A percentile compares a stretch with the other conserved stretches of the same genome.
phyloP scores from a whole-genome alignment of 2,888 invertebrate genomes.

The Apamea crenata region DNA sequence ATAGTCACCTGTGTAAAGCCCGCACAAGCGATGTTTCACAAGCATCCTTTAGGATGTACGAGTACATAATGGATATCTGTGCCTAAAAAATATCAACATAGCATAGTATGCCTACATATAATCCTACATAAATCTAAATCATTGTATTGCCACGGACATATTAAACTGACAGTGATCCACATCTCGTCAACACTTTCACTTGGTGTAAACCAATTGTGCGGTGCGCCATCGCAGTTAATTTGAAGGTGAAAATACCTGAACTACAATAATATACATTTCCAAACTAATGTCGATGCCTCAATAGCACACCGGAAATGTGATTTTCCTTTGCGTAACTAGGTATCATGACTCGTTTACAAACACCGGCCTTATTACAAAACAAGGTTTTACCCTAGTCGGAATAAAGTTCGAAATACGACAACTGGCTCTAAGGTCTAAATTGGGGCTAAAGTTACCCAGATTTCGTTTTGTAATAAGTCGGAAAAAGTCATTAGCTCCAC shows the following conservation, averaged over 20 bases:
- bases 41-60: background rate
- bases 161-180: slow-evolving; percentile 26
- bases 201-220: slow-evolving; percentile 28
- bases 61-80: background rate
- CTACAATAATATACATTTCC: slow-evolving; percentile 15
- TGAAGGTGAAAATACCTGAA: slow-evolving; percentile 36
- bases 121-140: background rate
- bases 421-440: background rate
- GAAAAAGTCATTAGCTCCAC: background rate
- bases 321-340: background rate
- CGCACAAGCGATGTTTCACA: background rate
- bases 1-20: too few species aligned
- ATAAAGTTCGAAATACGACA: background rate
- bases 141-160: background rate
- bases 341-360: slow-evolving; percentile 17
- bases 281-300: slow-evolving; percentile 23
- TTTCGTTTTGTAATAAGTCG: background rate
- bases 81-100: background rate
- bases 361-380: background rate
- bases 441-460: background rate
- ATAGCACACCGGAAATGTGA: slow-evolving; percentile 33
- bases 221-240: slow-evolving; percentile 43
- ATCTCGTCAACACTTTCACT: slow-evolving; percentile 52
- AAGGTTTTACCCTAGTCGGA: background rate
- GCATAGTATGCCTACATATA: background rate